Evolutionary conservation across 2,113 vertebrate species (phyloP).

Genomic region (Gambusia affinis): DNA sequence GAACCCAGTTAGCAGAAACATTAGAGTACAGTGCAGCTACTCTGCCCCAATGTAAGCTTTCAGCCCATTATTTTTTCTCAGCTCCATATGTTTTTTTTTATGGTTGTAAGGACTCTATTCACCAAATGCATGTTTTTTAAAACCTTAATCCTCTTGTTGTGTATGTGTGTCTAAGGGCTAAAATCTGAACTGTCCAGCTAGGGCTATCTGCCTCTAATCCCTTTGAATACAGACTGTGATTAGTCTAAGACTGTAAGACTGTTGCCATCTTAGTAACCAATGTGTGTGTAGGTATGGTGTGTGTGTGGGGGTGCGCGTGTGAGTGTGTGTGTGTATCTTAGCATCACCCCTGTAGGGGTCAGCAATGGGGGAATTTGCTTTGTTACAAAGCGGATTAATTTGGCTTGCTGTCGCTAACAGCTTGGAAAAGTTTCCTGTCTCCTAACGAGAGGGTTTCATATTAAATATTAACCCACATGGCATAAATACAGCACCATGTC

Average conservation of each 20-base stretch:
- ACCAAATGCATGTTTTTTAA: constrained; percentile 40
- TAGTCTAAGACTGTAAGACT: constrained; percentile 59
- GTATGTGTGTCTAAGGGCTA: constrained; percentile 48
- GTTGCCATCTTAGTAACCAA: constrained; percentile 43
- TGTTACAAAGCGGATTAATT: constrained; percentile 81
- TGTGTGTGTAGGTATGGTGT: constrained; percentile 23
- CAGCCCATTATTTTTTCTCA: constrained; percentile 45
- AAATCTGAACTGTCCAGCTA: constrained; percentile 65
- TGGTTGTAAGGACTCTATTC: not conserved
- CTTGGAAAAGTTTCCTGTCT: constrained; percentile 65
- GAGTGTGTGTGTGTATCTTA: constrained; percentile 22
- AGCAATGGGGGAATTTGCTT: constrained; percentile 79
- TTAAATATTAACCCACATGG: constrained; percentile 71
- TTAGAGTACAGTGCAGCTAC: constrained; percentile 18
- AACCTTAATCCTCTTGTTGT: constrained; percentile 55
- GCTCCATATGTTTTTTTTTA: constrained; percentile 39
- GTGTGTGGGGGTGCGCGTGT: constrained; percentile 22
- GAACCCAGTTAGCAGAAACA: not conserved
- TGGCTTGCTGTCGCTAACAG: constrained; percentile 66
- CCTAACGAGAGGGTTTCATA: constrained; percentile 65
- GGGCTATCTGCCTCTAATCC: constrained; percentile 70
- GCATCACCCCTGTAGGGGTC: constrained; percentile 63
- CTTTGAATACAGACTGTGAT: constrained; percentile 64
- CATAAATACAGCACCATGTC: constrained; percentile 65
- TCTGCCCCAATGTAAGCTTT: constrained; percentile 30